Percentiles rank a stretch among this genome's conserved stretches.
These are phyloP conservation scores for Pissodes strobi DNA, from an alignment of 1,140 invertebrate genomes.

Conservation along the genomic window DNA sequence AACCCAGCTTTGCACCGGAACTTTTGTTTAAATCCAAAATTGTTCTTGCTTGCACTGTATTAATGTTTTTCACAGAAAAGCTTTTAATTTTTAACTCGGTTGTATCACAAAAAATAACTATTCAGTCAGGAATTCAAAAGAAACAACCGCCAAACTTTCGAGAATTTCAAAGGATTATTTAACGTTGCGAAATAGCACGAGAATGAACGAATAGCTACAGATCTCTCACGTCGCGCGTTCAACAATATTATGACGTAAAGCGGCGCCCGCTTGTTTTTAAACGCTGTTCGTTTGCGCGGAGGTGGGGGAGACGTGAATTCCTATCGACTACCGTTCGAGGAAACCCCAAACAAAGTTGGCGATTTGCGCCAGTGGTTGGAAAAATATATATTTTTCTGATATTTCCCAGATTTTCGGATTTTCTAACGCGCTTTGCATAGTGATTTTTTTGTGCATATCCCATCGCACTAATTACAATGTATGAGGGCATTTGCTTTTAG, in stretches of 20 bases:
- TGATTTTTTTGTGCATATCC: no score
- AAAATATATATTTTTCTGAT: no score
- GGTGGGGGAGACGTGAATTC: slow-evolving; percentile 29
- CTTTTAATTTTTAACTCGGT: no score
- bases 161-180: background rate
- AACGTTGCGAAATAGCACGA: background rate
- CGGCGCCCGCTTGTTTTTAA: background rate
- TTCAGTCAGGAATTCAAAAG: background rate
- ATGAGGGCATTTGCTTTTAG: no score
- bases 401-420: no score
- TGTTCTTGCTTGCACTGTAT: no score
- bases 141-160: background rate
- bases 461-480: no score
- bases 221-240: no score
- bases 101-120: background rate
- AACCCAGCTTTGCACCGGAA: slow-evolving; percentile 12
- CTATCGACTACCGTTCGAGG: slow-evolving; percentile 28
- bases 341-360: slow-evolving; percentile 8
- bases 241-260: slow-evolving; percentile 20
- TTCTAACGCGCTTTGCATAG: no score
- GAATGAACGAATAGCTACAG: no score
- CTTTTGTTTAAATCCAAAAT: background rate
- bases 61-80: no score
- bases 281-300: background rate
- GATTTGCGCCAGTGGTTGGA: slow-evolving; percentile 23